Conservation (phyloP, 2,113 vertebrate genomes). For the Meles meles region DNA sequence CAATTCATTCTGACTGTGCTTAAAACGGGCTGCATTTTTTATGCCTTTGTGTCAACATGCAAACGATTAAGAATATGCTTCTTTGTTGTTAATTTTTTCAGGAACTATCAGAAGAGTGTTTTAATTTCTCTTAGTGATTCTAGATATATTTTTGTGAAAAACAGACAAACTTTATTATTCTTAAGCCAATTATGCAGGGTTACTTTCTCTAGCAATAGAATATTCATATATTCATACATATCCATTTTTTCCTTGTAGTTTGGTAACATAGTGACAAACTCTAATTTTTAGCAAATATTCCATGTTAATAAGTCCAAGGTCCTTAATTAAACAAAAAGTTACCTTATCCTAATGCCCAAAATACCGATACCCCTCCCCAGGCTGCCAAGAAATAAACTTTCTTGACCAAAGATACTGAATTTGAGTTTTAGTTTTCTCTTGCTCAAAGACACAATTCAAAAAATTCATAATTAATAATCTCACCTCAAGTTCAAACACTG, state of each 20-base stretch:
- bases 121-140: neutral
- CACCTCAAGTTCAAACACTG: neutral
- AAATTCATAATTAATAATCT: neutral
- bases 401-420: neutral
- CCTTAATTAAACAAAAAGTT: neutral
- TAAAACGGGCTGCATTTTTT: neutral
- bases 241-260: neutral
- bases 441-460: neutral
- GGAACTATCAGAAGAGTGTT: neutral
- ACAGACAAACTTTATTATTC: neutral
- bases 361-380: neutral
- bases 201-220: neutral
- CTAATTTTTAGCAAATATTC: neutral
- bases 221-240: neutral
- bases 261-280: neutral
- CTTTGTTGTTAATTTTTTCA: neutral
- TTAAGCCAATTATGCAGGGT: neutral
- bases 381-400: neutral
- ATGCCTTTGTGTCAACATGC: neutral
- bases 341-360: neutral
- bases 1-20: neutral
- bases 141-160: neutral
- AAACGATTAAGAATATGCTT: neutral
- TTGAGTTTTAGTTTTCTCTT: neutral
- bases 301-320: neutral